phyloP scores from a whole-genome alignment of 2,888 invertebrate genomes.

The Caradrina clavipalpis region DNA sequence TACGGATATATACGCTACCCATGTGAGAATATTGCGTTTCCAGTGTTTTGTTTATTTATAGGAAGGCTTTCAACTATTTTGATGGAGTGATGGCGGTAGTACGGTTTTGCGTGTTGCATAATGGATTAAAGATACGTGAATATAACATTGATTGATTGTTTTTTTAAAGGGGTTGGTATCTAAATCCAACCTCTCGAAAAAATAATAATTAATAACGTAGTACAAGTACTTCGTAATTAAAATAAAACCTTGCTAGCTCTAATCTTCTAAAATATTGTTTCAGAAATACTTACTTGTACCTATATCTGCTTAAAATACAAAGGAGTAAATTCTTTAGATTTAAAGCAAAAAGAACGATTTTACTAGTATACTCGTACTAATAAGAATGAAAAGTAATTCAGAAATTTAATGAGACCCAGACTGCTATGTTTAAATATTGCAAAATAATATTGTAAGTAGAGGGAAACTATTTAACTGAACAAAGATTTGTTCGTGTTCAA shows the following conservation, averaged over 20 bases:
- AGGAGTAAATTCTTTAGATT: background rate
- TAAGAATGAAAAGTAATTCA: slow-evolving; percentile 6
- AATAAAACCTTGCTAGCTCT: no score
- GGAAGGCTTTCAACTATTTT: slow-evolving; percentile 3
- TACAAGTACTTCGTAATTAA: no score
- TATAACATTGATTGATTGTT: background rate
- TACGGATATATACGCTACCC: background rate
- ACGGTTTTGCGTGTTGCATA: background rate
- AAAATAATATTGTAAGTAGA: slow-evolving; percentile 12
- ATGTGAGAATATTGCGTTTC: slow-evolving; percentile 3
- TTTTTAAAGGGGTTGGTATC: background rate
- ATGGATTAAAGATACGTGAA: background rate
- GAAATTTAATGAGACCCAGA: slow-evolving; percentile 2
- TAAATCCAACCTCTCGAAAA: no score
- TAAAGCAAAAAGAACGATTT: slow-evolving; percentile 5
- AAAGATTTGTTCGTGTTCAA: slow-evolving; percentile 21
- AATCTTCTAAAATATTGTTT: no score
- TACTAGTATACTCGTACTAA: background rate
- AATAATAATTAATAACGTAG: no score
- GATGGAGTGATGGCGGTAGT: background rate
- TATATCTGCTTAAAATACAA: no score
- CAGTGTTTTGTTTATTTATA: slow-evolving; percentile 18
- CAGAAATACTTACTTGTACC: no score
- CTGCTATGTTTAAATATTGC: slow-evolving; percentile 34
- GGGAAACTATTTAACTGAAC: slow-evolving; percentile 27